phyloP scores from a whole-genome alignment of 2,888 invertebrate genomes.

The Miltochrista miniata region DNA sequence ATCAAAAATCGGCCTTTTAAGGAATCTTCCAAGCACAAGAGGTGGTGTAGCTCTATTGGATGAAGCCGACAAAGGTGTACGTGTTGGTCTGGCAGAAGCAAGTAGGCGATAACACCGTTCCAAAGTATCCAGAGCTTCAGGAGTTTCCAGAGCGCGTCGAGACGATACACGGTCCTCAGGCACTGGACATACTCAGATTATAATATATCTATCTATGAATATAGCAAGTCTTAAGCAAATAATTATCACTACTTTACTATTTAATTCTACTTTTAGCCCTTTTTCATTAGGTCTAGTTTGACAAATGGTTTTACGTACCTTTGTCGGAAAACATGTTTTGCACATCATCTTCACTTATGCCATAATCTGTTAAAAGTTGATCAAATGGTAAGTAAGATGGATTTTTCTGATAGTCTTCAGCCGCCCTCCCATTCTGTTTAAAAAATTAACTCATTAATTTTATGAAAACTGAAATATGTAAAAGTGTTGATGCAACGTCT shows the following conservation, averaged over 20 bases:
- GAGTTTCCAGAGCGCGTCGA: constrained; percentile 87
- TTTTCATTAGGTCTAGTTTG: no score
- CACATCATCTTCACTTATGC: constrained; percentile 86
- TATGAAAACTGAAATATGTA: neutral
- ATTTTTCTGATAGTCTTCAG: constrained; percentile 90
- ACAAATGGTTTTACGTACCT: constrained; percentile 80
- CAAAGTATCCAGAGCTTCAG: constrained; percentile 88
- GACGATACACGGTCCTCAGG: constrained; percentile 90
- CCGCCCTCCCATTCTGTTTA: constrained; percentile 88
- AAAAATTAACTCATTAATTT: constrained; percentile 6
- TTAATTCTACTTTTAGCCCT: neutral
- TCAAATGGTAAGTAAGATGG: constrained; percentile 87
- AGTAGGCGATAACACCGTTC: constrained; percentile 90
- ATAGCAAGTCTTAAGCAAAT: constrained; percentile 7
- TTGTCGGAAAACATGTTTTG: constrained; percentile 90
- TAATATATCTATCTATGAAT: constrained; percentile 13
- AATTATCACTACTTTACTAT: neutral
- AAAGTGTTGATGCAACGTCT: neutral
- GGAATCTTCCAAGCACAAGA: constrained; percentile 87
- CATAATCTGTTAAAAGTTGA: constrained; percentile 87
- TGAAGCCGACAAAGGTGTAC: constrained; percentile 84
- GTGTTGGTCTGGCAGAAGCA: constrained; percentile 83
- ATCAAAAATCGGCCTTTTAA: constrained; percentile 89
- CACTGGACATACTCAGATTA: constrained; percentile 78
- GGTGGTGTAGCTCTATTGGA: constrained; percentile 82